A percentile compares a stretch with the other conserved stretches of the same genome.
Evolutionary conservation across 2,888 invertebrate genomes (phyloP).

Genomic region (Drosophila helvetica): DNA sequence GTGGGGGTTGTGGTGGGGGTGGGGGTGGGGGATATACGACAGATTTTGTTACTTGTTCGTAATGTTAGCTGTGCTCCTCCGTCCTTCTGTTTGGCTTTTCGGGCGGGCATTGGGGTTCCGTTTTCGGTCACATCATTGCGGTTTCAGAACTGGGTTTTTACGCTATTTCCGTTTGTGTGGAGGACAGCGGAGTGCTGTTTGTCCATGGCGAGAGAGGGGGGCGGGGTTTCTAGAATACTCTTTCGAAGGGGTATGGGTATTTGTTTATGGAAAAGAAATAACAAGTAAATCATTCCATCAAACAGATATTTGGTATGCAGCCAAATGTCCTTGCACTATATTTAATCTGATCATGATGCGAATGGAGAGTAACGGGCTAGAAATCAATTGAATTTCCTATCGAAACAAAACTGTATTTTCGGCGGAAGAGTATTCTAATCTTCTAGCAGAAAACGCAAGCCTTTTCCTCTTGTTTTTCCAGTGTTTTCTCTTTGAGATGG

Average conservation of each 20-base stretch:
- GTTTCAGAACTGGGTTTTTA: constrained; percentile 59
- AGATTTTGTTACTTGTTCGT: constrained; percentile 54
- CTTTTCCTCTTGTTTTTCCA: constrained; percentile 8
- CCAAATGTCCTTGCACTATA: too few species aligned
- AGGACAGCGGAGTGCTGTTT: constrained; percentile 19
- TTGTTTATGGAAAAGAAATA: too few species aligned
- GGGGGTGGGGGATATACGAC: constrained; percentile 3
- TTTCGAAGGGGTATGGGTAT: not conserved
- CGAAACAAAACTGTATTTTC: not conserved
- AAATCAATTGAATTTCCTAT: not conserved
- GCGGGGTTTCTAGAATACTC: not conserved
- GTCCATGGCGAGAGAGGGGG: constrained; percentile 24
- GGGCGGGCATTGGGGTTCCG: constrained; percentile 6
- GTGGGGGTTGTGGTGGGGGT: not conserved
- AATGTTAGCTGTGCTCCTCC: constrained; percentile 55
- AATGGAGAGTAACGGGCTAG: too few species aligned
- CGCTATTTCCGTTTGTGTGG: constrained; percentile 16
- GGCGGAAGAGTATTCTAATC: not conserved
- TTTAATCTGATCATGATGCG: too few species aligned
- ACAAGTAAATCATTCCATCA: too few species aligned
- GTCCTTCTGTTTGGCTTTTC: constrained; percentile 37
- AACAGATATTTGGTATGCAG: too few species aligned
- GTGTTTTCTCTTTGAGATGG: constrained; percentile 25
- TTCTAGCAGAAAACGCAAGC: not conserved
- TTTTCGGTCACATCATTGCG: constrained; percentile 62